A percentile compares a stretch with the other conserved stretches of the same genome.
Evolutionary conservation across 2,888 invertebrate genomes (phyloP).

Genomic region (Strigamia maritima): DNA sequence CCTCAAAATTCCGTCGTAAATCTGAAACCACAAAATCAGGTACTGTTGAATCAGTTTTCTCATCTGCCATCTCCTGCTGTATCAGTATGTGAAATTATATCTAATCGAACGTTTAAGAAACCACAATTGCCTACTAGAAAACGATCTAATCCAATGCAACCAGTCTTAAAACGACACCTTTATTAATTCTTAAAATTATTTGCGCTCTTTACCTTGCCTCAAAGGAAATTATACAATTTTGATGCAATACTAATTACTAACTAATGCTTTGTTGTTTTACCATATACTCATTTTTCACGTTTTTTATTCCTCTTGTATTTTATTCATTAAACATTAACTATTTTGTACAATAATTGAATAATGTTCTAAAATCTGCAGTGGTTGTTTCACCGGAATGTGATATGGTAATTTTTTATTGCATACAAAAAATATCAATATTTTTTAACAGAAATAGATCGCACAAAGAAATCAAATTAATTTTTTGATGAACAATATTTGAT

Average conservation of each 20-base stretch:
- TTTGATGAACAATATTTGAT: too few species aligned
- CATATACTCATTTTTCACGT: not conserved
- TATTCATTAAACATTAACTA: not conserved
- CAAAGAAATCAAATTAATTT: too few species aligned
- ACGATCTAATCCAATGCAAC: not conserved
- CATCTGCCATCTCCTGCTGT: not conserved
- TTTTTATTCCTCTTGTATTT: not conserved
- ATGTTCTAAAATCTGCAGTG: too few species aligned
- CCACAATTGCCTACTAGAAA: not conserved
- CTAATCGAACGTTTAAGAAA: not conserved
- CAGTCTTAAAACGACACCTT: not conserved
- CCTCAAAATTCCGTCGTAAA: not conserved
- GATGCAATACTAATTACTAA: too few species aligned
- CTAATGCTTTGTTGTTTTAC: not conserved
- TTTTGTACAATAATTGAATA: not conserved
- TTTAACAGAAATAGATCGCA: too few species aligned
- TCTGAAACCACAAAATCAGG: not conserved
- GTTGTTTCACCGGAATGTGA: too few species aligned
- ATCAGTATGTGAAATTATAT: not conserved
- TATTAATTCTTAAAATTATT: not conserved
- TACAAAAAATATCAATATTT: too few species aligned
- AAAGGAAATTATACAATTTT: too few species aligned
- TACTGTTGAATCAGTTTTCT: not conserved
- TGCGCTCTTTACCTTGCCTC: not conserved
- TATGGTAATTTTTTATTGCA: too few species aligned